Evolutionary conservation across 2,113 vertebrate species (phyloP), one percentile per base, ranked within the genome.

Genomic region (Riparia riparia): DNA sequence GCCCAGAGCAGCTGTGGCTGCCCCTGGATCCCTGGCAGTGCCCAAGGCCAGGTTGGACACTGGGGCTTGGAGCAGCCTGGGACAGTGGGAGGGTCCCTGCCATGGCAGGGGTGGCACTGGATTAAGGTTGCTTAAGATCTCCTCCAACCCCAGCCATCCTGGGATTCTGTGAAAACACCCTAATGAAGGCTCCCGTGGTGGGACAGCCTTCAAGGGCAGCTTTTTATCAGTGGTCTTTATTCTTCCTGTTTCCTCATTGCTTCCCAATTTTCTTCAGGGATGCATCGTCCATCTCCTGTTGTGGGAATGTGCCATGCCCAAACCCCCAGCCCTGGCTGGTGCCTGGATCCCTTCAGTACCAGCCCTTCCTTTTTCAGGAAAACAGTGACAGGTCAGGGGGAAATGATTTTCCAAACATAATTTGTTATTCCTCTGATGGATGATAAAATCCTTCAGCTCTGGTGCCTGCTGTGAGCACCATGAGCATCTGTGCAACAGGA

Each of bases 401-500:
- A 42, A 64, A 28, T 0, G 0, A 17, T 20, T 50, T 73, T 47
- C 64, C n/a, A 12, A 32, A 28, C 6, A 2, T 2, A 12, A 41
- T 70, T 65, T 73, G 6, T 32, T 53, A 29, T 14, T 63, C 17
- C 32, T 63, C 22, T 14, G 28, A 8, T 45, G 15, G 70, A 57
- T 31, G 6, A 16, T 21, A 54, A 58, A 74, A 58, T 25, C 13
- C 14, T 20, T 66, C 66, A 70, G 24, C 51, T 58, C 2, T 2
- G 6, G 12, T 72, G 66, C 49, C 63, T 69, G 17, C 17, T 12
- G 17, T 20, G 42, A 91, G 64, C 41, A 21, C 9, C 0, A 2
- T 31, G 7, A 86, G 82, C 93, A 71, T 29, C 95, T 90, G 93
- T 97, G 91, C 89, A 88, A 50, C 93, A 94, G 95, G 92, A 90